Base-by-base conservation (phyloP, 2,888 invertebrate genomes). In the Teinopalpus imperialis region DNA sequence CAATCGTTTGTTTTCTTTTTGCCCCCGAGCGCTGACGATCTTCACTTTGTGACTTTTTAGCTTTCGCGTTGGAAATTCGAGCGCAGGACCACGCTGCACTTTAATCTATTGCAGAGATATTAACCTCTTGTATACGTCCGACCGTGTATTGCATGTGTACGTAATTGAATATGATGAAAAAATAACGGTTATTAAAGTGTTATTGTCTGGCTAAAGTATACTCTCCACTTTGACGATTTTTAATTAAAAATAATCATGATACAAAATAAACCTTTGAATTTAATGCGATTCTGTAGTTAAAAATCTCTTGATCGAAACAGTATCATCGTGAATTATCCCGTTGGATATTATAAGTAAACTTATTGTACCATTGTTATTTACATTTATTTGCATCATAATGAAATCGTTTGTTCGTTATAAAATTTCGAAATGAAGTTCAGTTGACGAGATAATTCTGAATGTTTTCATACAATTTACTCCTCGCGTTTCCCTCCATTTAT, bases 1-100 rank as follows among this genome's bases (percentile, higher is more conserved):
- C 77, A 72, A 70, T 71, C 63, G 52, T 49, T 56, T 69, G 64
- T 74, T 76, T 79, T 73, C 74, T 67, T 65, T 73, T 69, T 65
- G 60, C 65, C 61, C 53, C 53, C 54, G 45, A 51, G 48, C 54
- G 60, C 54, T 63, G 56, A 57, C 61, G 69, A 59, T 68, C 65
- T 60, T 68, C 56, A 58, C 63, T 66, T 54, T 62, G 59, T 62
- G 58, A 57, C 59, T 54, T 37, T 54, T 56, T 53, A 49, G 45
- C 52, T 51, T 49, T 43, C 48, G 49, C 40, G 43, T 40, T 26
- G 49, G 41, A 46, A 51, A 49, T 54, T 48, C 44, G 26, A 39
- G 12, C 27, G 16, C 40, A 34, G 35, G 42, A 43, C 8, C 37
- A 42, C 36, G 46, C 36, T 44, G 26, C 37, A 20, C 44, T 37